Evolutionary conservation across 2,888 invertebrate species (phyloP).

Genomic region (Polyploca ridens): DNA sequence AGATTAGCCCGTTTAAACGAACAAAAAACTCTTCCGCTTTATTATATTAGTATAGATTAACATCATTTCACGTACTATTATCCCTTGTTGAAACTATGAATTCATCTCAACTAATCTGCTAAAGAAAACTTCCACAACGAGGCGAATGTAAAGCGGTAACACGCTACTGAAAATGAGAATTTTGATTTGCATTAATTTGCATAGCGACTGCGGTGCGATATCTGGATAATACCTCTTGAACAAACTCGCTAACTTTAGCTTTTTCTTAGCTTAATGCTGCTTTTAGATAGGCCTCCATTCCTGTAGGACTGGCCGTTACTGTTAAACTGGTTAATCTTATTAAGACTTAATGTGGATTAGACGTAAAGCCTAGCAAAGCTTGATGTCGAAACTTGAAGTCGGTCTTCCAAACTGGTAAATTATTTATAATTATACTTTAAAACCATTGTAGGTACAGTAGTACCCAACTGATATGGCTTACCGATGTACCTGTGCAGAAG

Average conservation of each 20-base stretch:
- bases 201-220: constrained; percentile 25
- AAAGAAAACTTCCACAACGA: constrained; percentile 15
- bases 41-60: too few species aligned
- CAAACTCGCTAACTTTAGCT: constrained; percentile 24
- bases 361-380: background rate
- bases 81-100: constrained; percentile 17
- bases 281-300: constrained; percentile 7
- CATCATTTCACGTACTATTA: background rate
- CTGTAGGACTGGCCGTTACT: constrained; percentile 2
- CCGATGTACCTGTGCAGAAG: too few species aligned
- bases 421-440: background rate
- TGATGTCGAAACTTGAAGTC: background rate
- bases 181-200: constrained; percentile 38
- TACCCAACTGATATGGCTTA: too few species aligned
- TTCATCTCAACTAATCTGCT: constrained; percentile 19
- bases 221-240: constrained; percentile 26
- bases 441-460: too few species aligned
- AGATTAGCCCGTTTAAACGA: too few species aligned
- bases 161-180: constrained; percentile 31
- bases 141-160: constrained; percentile 21
- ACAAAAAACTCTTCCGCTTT: too few species aligned
- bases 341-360: constrained; percentile 1
- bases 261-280: constrained; percentile 15
- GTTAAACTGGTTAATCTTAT: constrained; percentile 8
- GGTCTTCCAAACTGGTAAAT: background rate